These are phyloP conservation scores for Archips crataeganus DNA, from an alignment of 2,888 invertebrate species.

Conservation along the genomic window DNA sequence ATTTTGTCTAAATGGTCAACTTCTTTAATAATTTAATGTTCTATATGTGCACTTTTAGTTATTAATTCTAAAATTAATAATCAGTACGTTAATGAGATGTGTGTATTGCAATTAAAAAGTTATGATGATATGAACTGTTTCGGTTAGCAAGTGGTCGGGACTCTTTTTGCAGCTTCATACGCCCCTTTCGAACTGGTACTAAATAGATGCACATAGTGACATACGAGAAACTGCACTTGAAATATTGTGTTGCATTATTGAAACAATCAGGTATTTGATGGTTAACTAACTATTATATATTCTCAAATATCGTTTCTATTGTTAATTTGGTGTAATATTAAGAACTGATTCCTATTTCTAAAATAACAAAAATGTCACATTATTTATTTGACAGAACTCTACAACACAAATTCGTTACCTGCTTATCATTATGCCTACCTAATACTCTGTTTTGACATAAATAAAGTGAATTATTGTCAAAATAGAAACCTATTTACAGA, in stretches of 20 bases:
- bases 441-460: slow-evolving; percentile 48
- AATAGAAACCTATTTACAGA: slow-evolving; percentile 40
- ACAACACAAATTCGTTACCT: slow-evolving; percentile 43
- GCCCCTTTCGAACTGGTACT: not conserved
- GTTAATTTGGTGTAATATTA: slow-evolving; percentile 31
- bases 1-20: slow-evolving; percentile 16
- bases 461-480: slow-evolving; percentile 43
- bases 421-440: slow-evolving; percentile 60
- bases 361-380: slow-evolving; percentile 23
- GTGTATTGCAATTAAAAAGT: slow-evolving; percentile 19
- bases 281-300: slow-evolving; percentile 24
- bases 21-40: slow-evolving; percentile 29
- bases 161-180: not conserved
- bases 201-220: not conserved
- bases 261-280: slow-evolving; percentile 14
- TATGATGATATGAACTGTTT: slow-evolving; percentile 16
- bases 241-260: slow-evolving; percentile 8
- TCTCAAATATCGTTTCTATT: slow-evolving; percentile 18
- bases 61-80: slow-evolving; percentile 9
- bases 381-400: slow-evolving; percentile 30
- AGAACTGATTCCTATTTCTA: slow-evolving; percentile 18
- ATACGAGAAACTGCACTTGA: not conserved
- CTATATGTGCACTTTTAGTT: slow-evolving; percentile 17
- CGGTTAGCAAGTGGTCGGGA: not conserved
- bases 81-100: slow-evolving; percentile 13